Evolutionary conservation across 1,140 invertebrate species (phyloP), one percentile per base, ranked within the genome.

Genomic region (Papilio helenus): DNA sequence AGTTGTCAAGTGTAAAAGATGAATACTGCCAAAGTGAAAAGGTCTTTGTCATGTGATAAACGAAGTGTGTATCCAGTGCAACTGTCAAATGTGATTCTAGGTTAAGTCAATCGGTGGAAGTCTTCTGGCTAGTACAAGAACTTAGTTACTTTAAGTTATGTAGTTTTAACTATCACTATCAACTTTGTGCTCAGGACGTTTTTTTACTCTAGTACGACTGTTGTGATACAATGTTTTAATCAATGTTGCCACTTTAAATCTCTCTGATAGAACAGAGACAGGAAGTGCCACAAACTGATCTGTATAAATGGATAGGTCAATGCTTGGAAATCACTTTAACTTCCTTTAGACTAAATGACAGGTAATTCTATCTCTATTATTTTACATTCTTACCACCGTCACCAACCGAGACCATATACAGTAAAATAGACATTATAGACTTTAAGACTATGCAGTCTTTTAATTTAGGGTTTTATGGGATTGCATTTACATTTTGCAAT

Each of bases 401-500:
- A 39, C 7, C 34, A 7, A 39, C 34, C 34, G 8, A 39, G 0
- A 39, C 34, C 34, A 8, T 20, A 26, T 12, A 61, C 8, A 55
- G n/a, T 23, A 26, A 26, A 61, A 3, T 29, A 29, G 4, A 61
- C 10, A 26, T 3, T 26, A 61, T 18, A 20, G 8, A 58, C 1
- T 29, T 58, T 26, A 61, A 61, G 58, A 61, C 58, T 61, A 14
- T 23, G 58, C 23, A n/a, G 51, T 61, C 58, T 61, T 14, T 39
- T 61, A 23, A 26, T 29, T 76, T 34, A 76, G 44, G 26, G 29
- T 61, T n/a, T 39, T 39, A n/a, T 42, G 26, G 51, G 51, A 34
- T 76, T 76, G 74, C 74, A 76, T 76, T 76, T 76, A 76, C n/a
- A 58, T 39, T 76, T 51, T 39, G 49, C 74, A 76, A 76, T 76